Evolutionary conservation across 1,140 invertebrate genomes (phyloP), one percentile per base, ranked within the genome.

Genomic region (Ceratitis capitata): DNA sequence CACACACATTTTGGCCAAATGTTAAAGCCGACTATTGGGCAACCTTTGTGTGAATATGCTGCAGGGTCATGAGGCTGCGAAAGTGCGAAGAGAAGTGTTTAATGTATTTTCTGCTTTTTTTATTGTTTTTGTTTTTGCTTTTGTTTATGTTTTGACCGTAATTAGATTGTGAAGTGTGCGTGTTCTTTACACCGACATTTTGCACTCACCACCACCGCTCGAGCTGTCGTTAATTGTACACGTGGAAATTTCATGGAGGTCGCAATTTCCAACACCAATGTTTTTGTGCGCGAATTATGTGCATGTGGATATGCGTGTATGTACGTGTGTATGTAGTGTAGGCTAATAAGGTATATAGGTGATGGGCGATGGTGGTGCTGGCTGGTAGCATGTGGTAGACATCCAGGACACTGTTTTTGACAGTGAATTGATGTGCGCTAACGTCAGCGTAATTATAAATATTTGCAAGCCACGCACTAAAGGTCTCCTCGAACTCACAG

Each of bases 151-250:
- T 69, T 69, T 39, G 32, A 16, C 3, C 32, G 14, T 69, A 69
- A 69, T 69, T 69, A 69, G 61, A 69, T 69, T 69, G 29, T 32
- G 61, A 69, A 32, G 61, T 39, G 61, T 32, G n/a, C 61, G 61
- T 69, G 61, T 32, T 12, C 26, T 61, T 61, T 23, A 16, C 14
- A 26, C 7, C 23, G 61, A 12, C 61, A 19, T 69, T 35, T n/a
- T n/a, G n/a, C n/a, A n/a, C n/a, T 69, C 61, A 19, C 23, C 58
- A n/a, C 4, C 23, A 19, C 19, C 19, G 51, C 51, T n/a, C 19
- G 51, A 56, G 51, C 51, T 5, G 0, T 14, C n/a, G n/a, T 56
- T 56, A 56, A 23, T 56, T 56, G n/a, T 56, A 5, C 51, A 56
- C 19, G 51, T 56, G 19, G 51, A 56, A 56, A 56, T 56, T 23